Conservation (phyloP, 2,113 vertebrate species). For the Tor tambroides region DNA sequence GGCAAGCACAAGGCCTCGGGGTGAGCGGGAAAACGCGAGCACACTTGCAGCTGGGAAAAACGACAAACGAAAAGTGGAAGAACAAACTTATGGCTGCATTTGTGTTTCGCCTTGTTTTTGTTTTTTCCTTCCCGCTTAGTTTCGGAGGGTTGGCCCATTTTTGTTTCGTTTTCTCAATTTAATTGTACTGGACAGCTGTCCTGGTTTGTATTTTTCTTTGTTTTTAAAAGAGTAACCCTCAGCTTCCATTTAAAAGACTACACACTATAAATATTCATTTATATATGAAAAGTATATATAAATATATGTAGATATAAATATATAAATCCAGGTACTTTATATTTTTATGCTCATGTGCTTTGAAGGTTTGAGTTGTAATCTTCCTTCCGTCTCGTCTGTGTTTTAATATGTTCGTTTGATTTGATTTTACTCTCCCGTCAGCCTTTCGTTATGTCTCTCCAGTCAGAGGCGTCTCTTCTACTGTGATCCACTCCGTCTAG, state of each 20-base stretch:
- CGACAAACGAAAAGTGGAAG: not conserved
- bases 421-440: slow-evolving; percentile 13
- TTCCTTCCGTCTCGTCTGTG: slow-evolving; percentile 49
- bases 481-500: slow-evolving; percentile 43
- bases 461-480: slow-evolving; percentile 55
- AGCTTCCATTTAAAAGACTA: slow-evolving; percentile 61
- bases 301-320: slow-evolving; percentile 53
- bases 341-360: slow-evolving; percentile 69
- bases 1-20: slow-evolving; percentile 93
- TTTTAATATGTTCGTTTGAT: slow-evolving; percentile 43
- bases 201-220: slow-evolving; percentile 36
- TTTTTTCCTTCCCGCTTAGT: not conserved
- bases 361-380: slow-evolving; percentile 64
- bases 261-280: slow-evolving; percentile 61
- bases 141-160: slow-evolving; percentile 34
- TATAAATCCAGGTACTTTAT: slow-evolving; percentile 73
- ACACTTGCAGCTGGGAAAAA: slow-evolving; percentile 19
- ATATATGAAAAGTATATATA: slow-evolving; percentile 71
- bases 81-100: slow-evolving; percentile 5
- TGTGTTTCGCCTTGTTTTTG: not conserved
- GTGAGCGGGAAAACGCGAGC: slow-evolving; percentile 68
- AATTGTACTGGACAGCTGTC: slow-evolving; percentile 31
- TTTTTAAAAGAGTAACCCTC: slow-evolving; percentile 48
- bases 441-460: slow-evolving; percentile 25
- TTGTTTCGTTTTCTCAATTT: slow-evolving; percentile 27